These are phyloP conservation scores for Crypturellus tataupa DNA, from an alignment of 2,797 vertebrate genomes.

Conservation along the genomic window DNA sequence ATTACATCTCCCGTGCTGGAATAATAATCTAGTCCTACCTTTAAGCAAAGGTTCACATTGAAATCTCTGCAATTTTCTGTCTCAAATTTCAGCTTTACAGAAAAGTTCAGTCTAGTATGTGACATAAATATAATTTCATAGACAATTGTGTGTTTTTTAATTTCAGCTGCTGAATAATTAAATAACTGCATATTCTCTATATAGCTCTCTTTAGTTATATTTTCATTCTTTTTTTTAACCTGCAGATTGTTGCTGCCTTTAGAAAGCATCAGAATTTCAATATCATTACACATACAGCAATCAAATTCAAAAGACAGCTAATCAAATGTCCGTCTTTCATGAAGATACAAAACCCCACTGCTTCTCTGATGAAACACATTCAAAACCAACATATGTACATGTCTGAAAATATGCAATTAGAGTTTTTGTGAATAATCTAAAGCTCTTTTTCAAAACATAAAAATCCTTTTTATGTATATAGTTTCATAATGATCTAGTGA, in stretches of 20 bases:
- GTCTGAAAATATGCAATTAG: not conserved
- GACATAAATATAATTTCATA: not conserved
- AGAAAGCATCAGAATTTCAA: not conserved
- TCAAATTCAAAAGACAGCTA: not conserved
- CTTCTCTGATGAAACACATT: not conserved
- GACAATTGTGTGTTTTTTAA: not conserved
- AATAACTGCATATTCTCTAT: not conserved
- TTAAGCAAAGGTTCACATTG: not conserved
- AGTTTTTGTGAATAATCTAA: not conserved
- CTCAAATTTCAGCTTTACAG: not conserved
- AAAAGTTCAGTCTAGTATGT: not conserved
- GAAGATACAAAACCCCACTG: not conserved
- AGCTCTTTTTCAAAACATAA: not conserved
- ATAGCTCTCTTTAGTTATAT: not conserved
- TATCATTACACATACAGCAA: not conserved
- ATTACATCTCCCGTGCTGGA: fast-evolving
- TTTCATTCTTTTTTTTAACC: not conserved
- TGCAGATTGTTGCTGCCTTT: not conserved
- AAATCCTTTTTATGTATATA: not conserved
- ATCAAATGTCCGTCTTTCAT: not conserved
- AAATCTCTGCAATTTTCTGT: not conserved
- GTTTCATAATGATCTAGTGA: not conserved
- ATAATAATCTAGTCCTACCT: not conserved
- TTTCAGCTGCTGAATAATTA: not conserved
- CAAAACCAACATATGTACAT: not conserved